These are phyloP conservation scores for Sylvietta virens DNA, from an alignment of 2,113 vertebrate species.

Conservation along the genomic window DNA sequence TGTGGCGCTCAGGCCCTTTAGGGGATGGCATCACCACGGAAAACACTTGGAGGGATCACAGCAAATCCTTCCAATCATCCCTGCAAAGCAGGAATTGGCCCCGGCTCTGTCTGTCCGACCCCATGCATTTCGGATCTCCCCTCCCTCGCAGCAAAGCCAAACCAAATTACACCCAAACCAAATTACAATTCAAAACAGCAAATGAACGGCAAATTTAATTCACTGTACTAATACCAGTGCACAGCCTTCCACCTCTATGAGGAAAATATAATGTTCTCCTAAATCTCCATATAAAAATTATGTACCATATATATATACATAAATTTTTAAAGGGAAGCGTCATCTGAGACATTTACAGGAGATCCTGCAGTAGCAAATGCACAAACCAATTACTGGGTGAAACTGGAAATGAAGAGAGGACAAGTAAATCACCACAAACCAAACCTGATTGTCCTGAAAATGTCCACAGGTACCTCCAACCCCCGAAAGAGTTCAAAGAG, in stretches of 20 bases:
- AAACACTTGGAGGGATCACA: neutral
- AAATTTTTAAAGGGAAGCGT: neutral
- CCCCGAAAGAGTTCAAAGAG: neutral
- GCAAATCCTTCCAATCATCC: neutral
- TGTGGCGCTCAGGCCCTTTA: neutral
- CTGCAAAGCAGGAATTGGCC: neutral
- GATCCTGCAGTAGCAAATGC: neutral
- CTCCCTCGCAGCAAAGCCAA: neutral
- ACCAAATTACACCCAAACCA: neutral
- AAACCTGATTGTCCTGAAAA: neutral
- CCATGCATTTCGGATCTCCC: fast-evolving
- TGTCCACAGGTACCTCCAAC: neutral
- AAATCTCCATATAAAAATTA: neutral
- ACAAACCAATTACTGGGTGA: neutral
- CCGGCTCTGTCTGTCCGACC: fast-evolving
- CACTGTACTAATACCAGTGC: neutral
- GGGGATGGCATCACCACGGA: neutral
- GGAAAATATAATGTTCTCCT: neutral
- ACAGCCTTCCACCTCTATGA: neutral
- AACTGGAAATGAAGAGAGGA: neutral
- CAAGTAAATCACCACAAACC: neutral
- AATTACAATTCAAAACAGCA: neutral
- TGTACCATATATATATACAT: no score
- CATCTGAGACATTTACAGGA: neutral
- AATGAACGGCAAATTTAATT: neutral